These are phyloP conservation scores for Harpagoxenus sublaevis DNA, from an alignment of 2,888 invertebrate genomes.

Conservation along the genomic window DNA sequence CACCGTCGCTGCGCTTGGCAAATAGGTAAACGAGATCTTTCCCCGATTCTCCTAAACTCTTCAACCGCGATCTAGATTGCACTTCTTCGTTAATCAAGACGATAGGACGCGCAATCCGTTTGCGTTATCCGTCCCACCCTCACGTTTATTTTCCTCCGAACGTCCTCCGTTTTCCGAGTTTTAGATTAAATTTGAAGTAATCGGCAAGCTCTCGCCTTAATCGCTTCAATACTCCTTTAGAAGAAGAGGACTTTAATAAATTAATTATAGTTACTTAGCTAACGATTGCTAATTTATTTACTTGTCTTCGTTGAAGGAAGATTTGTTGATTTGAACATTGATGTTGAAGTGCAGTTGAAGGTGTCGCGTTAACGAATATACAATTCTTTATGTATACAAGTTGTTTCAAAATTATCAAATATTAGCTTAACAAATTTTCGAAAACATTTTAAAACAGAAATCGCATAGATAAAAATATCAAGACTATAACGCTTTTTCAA, in stretches of 20 bases:
- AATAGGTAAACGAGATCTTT: conserved; percentile 55
- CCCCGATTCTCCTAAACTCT: conserved; percentile 46
- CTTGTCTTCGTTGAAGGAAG: neutral
- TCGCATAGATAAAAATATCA: neutral
- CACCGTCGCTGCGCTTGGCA: conserved; percentile 48
- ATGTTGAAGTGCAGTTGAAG: neutral
- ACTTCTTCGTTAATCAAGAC: conserved; percentile 56
- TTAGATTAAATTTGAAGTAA: conserved; percentile 52
- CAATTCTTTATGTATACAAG: neutral
- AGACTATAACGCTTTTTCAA: neutral
- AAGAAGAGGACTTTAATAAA: conserved; percentile 22
- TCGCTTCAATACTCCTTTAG: conserved; percentile 26
- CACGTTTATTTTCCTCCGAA: conserved; percentile 27
- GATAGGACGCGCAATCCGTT: conserved; percentile 39
- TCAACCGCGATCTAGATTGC: conserved; percentile 54
- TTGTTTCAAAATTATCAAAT: neutral
- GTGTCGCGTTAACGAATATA: neutral
- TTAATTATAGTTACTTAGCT: conserved; percentile 35
- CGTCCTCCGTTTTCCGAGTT: conserved; percentile 26
- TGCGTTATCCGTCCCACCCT: conserved; percentile 26
- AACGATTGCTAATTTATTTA: conserved; percentile 14
- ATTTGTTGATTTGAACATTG: conserved; percentile 1
- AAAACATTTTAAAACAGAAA: neutral
- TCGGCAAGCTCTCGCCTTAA: conserved; percentile 29
- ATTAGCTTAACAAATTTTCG: neutral